Base-by-base conservation (phyloP, 37 sponge, comb jelly and placozoan genomes). In the Oopsacas minuta region DNA sequence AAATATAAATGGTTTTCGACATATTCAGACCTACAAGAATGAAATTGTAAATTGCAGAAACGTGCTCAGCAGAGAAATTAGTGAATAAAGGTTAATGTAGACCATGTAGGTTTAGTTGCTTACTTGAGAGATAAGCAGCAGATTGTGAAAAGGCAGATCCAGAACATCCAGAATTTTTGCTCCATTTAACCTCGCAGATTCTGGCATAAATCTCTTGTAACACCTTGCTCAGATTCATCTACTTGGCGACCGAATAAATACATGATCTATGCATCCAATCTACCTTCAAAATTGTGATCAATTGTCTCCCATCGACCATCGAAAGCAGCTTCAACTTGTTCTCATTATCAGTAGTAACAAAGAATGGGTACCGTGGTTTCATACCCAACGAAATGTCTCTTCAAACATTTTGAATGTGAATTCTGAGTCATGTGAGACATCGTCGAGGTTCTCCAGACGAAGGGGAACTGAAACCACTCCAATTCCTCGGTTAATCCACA, bases 291-390 rank as follows among this genome's bases (percentile, higher is more conserved):
- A 34, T 61, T 61, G 75, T 12, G 28, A 61, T 61, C 75, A 61
- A 34, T 3, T 61, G 75, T 61, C 28, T 61, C 75, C 75, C 75
- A 61, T 61, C 75, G 75, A 25, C 75, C 75, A 61, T 61, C 75
- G 75, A 61, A 61, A 61, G 75, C 75, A 25, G 75, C 75, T 61
- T 61, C 75, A 61, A 32, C 75, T 61, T 61, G 75, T 61, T 61
- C 75, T 61, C 75, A 61, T 61, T 61, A 61, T 61, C 75, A 7
- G 75, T 61, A 20, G 75, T 61, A 25, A 61, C 75, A 61, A 61
- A 61, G 75, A 61, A 61, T 61, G 75, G 75, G 75, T 61, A 61
- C 22, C 75, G 75, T 61, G 75, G 75, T 61, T 61, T 61, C 75
- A 61, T 61, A 25, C 28, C 75, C 75, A 61, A 61, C 75, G 28